phyloP scores from a whole-genome alignment of 2,888 invertebrate genomes.

The Drosophila mercatorum region DNA sequence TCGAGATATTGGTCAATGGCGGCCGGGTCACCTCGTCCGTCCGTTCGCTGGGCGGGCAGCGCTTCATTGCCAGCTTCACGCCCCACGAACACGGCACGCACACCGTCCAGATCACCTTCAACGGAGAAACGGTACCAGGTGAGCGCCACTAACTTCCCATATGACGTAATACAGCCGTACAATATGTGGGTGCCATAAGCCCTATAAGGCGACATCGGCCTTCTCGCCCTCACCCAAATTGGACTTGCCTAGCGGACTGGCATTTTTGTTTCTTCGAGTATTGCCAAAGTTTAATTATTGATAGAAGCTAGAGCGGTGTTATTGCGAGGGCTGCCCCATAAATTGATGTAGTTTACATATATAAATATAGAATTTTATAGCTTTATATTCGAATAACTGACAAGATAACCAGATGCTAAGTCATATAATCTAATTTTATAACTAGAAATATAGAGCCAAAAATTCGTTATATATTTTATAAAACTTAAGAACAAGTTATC shows the following conservation, averaged over 20 bases:
- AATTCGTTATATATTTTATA: not conserved
- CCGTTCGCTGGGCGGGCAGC: constrained; percentile 93
- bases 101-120: constrained; percentile 96
- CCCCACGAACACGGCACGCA: constrained; percentile 94
- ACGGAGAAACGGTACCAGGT: constrained; percentile 95
- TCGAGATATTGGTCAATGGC: constrained; percentile 97
- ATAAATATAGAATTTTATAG: not conserved
- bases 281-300: constrained; percentile 2
- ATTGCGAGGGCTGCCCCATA: not conserved
- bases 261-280: constrained; percentile 10
- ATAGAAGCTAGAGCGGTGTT: not conserved
- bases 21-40: constrained; percentile 98
- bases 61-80: constrained; percentile 96
- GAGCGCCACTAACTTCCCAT: constrained; percentile 84
- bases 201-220: constrained; percentile 24
- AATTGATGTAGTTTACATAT: not conserved
- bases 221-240: constrained; percentile 40
- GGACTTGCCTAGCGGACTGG: constrained; percentile 20
- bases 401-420: not conserved
- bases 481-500: not conserved
- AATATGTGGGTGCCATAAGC: constrained; percentile 29
- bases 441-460: not conserved
- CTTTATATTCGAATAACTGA: too few relatives aligned
- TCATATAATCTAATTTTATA: too few relatives aligned
- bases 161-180: constrained; percentile 21